These are phyloP conservation scores for Drosophila kikkawai DNA, from an alignment of 1,140 invertebrate genomes.

Conservation along the genomic window DNA sequence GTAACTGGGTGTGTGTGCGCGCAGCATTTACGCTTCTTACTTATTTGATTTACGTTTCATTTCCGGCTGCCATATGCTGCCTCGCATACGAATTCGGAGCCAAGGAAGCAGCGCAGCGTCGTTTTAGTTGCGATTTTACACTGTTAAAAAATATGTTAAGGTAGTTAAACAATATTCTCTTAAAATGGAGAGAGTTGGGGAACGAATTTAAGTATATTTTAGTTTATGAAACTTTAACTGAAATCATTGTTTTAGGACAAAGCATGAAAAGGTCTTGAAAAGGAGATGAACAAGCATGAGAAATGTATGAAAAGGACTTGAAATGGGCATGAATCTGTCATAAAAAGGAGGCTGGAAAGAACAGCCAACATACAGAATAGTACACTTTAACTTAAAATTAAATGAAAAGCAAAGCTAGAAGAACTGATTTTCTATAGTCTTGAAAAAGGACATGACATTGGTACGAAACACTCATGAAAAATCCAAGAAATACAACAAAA, in stretches of 20 bases:
- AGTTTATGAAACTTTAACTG: no score
- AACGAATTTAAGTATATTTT: no score
- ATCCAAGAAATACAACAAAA: background rate
- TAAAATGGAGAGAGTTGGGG: background rate
- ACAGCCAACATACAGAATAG: background rate
- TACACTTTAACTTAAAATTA: background rate
- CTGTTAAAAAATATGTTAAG: background rate
- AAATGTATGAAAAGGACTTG: background rate
- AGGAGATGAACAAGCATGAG: no score
- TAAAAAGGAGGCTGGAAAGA: background rate
- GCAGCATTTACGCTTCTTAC: constrained; percentile 79
- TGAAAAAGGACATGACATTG: background rate
- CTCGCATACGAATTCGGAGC: constrained; percentile 69
- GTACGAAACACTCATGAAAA: background rate
- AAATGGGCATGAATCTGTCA: background rate
- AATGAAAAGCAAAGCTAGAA: background rate
- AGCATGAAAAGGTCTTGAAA: background rate
- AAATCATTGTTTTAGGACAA: no score
- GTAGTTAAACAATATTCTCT: no score
- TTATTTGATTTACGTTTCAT: constrained; percentile 84
- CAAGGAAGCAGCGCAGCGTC: constrained; percentile 30
- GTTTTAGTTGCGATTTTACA: constrained; percentile 55
- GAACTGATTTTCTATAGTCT: background rate
- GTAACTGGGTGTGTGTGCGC: constrained; percentile 26
- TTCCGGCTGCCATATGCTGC: constrained; percentile 83